Base-by-base conservation (phyloP, 2,113 vertebrate species). In the Protobothrops mucrosquamatus region DNA sequence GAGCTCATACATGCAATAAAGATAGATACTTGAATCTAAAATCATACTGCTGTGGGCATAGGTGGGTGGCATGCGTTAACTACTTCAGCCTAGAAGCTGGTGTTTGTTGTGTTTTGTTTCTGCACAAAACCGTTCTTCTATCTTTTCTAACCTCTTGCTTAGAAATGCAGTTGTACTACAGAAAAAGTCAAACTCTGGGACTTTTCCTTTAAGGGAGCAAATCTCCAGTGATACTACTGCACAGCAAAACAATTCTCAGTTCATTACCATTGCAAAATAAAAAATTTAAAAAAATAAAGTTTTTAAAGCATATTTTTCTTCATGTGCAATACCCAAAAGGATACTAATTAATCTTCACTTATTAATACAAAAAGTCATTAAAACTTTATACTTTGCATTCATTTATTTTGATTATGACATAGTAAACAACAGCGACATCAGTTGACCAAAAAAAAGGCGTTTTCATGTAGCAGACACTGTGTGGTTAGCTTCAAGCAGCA, bases 291-390 rank as follows among this genome's bases (percentile, higher is more conserved):
- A 48, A 51, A 51, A 51, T 51, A 51, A 51, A 51, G 48, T 6
- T 88, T 74, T 93, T 81, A 91, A 14, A 95, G 0, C 51, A 4
- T 48, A 2, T 0, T 93, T 89, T 92, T 51, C 74, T 61, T 94
- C 94, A 86, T 34, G 22, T 59, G 61, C 51, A 52, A 6, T 61
- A 4, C 18, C 59, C 56, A 85, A 91, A 9, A 94, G 18, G 23
- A 92, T 90, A 51, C 0, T 94, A 95, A 95, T 94, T 95, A 93
- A 95, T 94, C 26, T 89, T 57, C 34, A 24, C 92, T 93, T 94
- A 91, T 94, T 94, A 93, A 0, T 57, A 46, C n/a, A n/a, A 94
- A 95, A 10, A 29, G 8, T 43, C 90, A 51, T 92, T 93, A 59
- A 6, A 88, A 93, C 24, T 94, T 92, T 93, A 85, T 51, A 29